A percentile compares a stretch with the other conserved stretches of the same genome.
These are phyloP conservation scores for Tanaodytes sp. DNA, from an alignment of 2,888 invertebrate genomes.

Conservation along the genomic window DNA sequence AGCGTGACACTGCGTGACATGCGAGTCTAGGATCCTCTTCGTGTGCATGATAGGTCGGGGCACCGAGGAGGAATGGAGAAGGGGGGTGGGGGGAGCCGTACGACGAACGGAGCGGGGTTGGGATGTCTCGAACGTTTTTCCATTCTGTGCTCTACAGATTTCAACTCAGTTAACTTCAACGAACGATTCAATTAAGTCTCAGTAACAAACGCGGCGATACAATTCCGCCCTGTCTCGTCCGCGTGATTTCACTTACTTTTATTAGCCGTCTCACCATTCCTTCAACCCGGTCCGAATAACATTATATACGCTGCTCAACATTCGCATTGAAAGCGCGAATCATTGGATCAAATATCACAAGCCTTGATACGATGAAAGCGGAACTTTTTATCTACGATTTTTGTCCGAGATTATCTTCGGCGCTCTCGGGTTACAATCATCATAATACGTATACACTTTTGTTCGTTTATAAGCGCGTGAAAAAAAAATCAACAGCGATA, in stretches of 20 bases:
- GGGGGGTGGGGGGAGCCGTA: conserved; percentile 42
- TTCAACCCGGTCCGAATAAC: too few species aligned
- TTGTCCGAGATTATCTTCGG: too few species aligned
- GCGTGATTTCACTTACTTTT: conserved; percentile 13
- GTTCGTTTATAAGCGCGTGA: too few species aligned
- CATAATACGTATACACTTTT: too few species aligned
- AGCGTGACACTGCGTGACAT: conserved; percentile 52
- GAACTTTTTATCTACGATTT: conserved; percentile 3
- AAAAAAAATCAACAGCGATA: too few species aligned
- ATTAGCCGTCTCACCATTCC: too few species aligned
- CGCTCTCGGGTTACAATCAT: too few species aligned
- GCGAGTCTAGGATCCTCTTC: conserved; percentile 44
- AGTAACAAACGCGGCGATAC: conserved; percentile 26
- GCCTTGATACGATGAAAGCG: neutral
- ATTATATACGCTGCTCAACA: too few species aligned
- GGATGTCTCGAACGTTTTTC: conserved; percentile 41
- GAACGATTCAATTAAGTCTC: conserved; percentile 43
- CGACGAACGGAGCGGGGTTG: conserved; percentile 27
- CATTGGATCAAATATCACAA: neutral
- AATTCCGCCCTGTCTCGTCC: conserved; percentile 5
- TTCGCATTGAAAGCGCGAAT: neutral
- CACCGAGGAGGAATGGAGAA: too few species aligned
- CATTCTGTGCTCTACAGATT: conserved; percentile 38
- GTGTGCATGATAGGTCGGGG: conserved; percentile 39
- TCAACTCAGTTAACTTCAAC: conserved; percentile 33